Base-by-base conservation (phyloP, 2,888 invertebrate species). In the Steinernema scapterisci region DNA sequence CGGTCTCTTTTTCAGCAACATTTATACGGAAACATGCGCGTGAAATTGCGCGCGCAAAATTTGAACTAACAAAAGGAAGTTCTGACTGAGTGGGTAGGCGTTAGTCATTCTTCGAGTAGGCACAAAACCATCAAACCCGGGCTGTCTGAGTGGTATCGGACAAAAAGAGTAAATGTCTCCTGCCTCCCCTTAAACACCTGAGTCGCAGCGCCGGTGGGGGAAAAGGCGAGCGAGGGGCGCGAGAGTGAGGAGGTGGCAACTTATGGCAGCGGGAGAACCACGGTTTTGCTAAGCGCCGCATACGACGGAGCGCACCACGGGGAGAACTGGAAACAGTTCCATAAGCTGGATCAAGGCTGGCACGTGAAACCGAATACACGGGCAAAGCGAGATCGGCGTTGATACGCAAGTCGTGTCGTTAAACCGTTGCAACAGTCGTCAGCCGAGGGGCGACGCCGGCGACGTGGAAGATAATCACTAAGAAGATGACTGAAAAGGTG, bases 281-380 rank as follows among this genome's bases (percentile, higher is more conserved):
- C 52, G 52, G 21, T 38, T 38, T 38, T 3, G 38, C 38, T 3
- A 38, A 38, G n/a, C 38, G 38, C 38, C 38, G 9, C 38, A 38
- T 9, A 9, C 38, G 38, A 38, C 38, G 38, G 3, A 19, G 52
- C n/a, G 21, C 2, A 11, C 52, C 21, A 52, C 7, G 52, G 9
- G 19, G 27, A 63, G 63, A 63, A 63, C 63, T 63, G 63, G 63
- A 63, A 63, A 63, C 38, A 63, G 63, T 63, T 25, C 63, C 27
- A 63, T 63, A 63, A 63, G 63, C 63, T 63, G 63, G 63, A 63
- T 63, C 63, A 63, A 27, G 38, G 38, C 38, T 63, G 38, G 63
- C 63, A 63, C 63, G 63, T 16, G 19, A 31, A 38, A 38, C 38
- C 38, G 38, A 6, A n/a, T n/a, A n/a, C n/a, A n/a, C n/a, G n/a